Evolutionary conservation across 2,888 invertebrate genomes (phyloP).

Genomic region (Brachycybe producta): DNA sequence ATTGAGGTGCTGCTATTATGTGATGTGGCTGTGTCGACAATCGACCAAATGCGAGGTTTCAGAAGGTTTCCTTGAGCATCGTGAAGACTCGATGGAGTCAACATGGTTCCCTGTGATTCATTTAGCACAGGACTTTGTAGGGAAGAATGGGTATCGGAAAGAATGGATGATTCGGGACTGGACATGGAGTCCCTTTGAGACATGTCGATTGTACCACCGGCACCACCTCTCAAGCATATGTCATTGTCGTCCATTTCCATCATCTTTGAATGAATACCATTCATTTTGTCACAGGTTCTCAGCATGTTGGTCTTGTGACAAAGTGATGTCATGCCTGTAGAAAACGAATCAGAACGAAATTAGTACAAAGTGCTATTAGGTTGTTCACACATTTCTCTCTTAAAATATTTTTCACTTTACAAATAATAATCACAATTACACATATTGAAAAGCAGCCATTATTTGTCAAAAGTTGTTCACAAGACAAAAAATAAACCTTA

Average conservation of each 20-base stretch:
- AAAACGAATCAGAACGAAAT: neutral
- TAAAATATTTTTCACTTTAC: too few relatives aligned
- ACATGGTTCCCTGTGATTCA: constrained; percentile 1
- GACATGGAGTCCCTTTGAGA: constrained; percentile 18
- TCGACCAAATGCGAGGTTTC: constrained; percentile 28
- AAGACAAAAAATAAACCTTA: too few relatives aligned
- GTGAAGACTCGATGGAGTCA: neutral
- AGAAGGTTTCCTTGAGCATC: constrained; percentile 6
- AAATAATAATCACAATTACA: too few relatives aligned
- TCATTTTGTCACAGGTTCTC: neutral
- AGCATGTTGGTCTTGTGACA: neutral
- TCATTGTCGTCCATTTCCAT: constrained; percentile 17
- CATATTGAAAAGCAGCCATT: too few relatives aligned
- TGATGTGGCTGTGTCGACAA: constrained; percentile 27
- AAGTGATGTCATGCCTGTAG: neutral
- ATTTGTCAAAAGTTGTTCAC: too few relatives aligned
- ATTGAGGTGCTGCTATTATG: constrained; percentile 12
- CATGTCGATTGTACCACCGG: constrained; percentile 15
- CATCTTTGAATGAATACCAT: neutral
- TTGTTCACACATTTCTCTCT: too few relatives aligned
- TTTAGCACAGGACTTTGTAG: constrained; percentile 17
- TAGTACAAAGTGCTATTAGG: neutral
- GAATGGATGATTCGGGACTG: constrained; percentile 17
- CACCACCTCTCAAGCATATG: constrained; percentile 16
- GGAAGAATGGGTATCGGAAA: constrained; percentile 19